A percentile compares a stretch with the other conserved stretches of the same genome.
These are phyloP conservation scores for Drosophila rubida DNA, from an alignment of 2,888 invertebrate genomes.

Conservation along the genomic window DNA sequence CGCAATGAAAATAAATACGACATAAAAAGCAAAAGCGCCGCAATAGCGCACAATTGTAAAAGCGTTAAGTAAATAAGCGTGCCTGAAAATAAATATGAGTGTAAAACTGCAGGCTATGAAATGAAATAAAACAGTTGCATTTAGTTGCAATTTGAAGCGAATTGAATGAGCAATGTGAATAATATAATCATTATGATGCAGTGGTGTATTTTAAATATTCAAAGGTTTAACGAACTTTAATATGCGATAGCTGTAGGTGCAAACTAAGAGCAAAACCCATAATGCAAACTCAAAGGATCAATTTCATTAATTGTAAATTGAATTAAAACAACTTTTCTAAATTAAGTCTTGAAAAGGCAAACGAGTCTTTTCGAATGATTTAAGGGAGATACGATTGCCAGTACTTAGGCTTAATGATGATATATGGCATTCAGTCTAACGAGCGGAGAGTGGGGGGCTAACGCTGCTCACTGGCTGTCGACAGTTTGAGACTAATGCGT, in stretches of 20 bases:
- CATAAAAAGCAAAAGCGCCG: constrained; percentile 15
- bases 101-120: constrained; percentile 32
- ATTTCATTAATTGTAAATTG: too few relatives aligned
- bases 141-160: not conserved
- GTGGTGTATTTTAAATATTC: not conserved
- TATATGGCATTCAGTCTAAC: not conserved
- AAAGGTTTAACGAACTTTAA: not conserved
- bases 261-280: not conserved
- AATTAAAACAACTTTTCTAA: too few relatives aligned
- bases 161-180: constrained; percentile 6
- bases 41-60: constrained; percentile 57
- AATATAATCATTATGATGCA: constrained; percentile 1
- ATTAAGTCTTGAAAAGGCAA: too few relatives aligned
- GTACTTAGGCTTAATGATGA: not conserved
- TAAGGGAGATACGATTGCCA: not conserved
- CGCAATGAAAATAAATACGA: constrained; percentile 50
- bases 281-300: not conserved
- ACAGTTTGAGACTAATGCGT: constrained; percentile 30
- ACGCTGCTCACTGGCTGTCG: not conserved
- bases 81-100: constrained; percentile 36
- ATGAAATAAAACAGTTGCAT: constrained; percentile 9
- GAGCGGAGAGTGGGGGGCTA: not conserved
- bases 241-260: not conserved
- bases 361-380: not conserved
- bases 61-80: constrained; percentile 53